Percentiles rank a stretch among this genome's conserved stretches.
Evolutionary conservation across 2,888 invertebrate genomes (phyloP).

Genomic region (Allophyes oxyacanthae): DNA sequence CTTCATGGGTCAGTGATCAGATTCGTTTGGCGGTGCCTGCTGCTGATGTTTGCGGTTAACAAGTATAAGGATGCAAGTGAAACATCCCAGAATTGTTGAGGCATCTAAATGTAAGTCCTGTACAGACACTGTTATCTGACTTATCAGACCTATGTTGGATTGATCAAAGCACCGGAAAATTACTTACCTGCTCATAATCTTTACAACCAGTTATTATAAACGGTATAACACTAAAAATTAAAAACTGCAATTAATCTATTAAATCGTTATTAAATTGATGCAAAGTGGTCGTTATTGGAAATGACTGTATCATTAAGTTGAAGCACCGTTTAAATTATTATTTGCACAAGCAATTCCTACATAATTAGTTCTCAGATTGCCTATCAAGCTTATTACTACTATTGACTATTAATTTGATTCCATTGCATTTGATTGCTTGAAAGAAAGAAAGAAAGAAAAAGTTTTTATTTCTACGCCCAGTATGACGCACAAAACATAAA

Average conservation of each 20-base stretch:
- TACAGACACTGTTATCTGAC: conserved; percentile 26
- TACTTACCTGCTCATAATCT: conserved; percentile 45
- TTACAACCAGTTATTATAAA: conserved; percentile 51
- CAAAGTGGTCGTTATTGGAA: conserved; percentile 36
- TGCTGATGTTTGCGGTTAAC: conserved; percentile 55
- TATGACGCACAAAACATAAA: no score
- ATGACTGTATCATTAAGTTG: conserved; percentile 47
- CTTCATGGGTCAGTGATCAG: conserved; percentile 89
- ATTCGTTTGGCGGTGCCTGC: conserved; percentile 77
- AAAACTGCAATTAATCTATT: conserved; percentile 54
- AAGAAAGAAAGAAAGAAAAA: neutral
- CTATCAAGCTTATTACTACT: neutral
- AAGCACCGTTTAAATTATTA: conserved; percentile 33
- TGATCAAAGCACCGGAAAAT: conserved; percentile 45
- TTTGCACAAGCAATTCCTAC: conserved; percentile 30
- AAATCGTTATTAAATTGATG: conserved; percentile 43
- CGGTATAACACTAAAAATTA: conserved; percentile 38
- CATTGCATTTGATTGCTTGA: conserved; percentile 9
- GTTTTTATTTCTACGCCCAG: no score
- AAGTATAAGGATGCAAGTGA: conserved; percentile 60
- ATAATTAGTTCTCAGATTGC: conserved; percentile 15
- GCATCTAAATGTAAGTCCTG: conserved; percentile 34
- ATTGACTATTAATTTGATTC: conserved; percentile 9
- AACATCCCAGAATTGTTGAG: conserved; percentile 28
- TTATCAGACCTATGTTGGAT: conserved; percentile 35